These are phyloP conservation scores for Tolmerus cingulatus DNA, from an alignment of 2,888 invertebrate genomes.

Conservation along the genomic window DNA sequence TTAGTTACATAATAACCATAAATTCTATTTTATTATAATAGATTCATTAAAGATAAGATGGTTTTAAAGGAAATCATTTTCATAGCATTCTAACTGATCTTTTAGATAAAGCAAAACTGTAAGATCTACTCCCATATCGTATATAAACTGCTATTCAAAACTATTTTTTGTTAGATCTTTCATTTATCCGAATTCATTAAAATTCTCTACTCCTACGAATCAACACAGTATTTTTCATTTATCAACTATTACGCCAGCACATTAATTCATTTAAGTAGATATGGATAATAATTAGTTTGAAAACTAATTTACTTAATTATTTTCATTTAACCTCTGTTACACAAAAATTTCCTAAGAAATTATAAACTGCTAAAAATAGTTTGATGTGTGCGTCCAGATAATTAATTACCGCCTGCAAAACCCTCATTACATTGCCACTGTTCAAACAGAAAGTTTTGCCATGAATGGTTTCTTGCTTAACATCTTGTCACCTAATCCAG, in stretches of 20 bases:
- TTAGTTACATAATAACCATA: no score
- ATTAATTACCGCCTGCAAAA: background rate
- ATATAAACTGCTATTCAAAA: no score
- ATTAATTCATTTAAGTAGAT: background rate
- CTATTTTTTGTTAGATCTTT: no score
- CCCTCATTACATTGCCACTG: background rate
- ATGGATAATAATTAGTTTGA: background rate
- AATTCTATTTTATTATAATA: no score
- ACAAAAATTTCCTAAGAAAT: background rate
- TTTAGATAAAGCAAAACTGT: no score
- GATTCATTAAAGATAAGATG: no score
- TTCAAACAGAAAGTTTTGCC: conserved; percentile 13
- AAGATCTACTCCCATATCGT: no score
- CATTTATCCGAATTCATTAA: no score
- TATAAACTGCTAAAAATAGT: background rate
- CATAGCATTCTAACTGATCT: no score
- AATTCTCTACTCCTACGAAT: background rate
- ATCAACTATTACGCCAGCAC: background rate
- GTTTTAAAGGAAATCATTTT: no score
- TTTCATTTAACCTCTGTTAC: background rate
- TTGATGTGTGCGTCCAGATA: background rate
- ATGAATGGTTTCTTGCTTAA: conserved; percentile 6
- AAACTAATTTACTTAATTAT: background rate
- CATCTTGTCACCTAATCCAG: conserved; percentile 22
- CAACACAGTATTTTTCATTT: background rate